phyloP scores from a whole-genome alignment of 2,888 invertebrate genomes.

The Calameuta pallipes region DNA sequence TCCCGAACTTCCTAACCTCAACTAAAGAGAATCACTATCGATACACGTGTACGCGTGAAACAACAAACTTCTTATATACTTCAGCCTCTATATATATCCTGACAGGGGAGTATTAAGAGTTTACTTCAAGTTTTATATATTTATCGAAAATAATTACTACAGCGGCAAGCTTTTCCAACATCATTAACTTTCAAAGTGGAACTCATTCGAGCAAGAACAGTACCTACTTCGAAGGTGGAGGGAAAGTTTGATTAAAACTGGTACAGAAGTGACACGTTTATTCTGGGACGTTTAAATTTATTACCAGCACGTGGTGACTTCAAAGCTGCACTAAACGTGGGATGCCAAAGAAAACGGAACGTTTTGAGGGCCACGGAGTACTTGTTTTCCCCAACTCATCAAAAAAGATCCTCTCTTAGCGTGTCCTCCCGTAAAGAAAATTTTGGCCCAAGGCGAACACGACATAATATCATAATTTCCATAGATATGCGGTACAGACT shows the following conservation, averaged over 20 bases:
- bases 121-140: neutral
- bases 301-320: constrained; percentile 5
- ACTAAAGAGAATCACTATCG: neutral
- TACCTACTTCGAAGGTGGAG: neutral
- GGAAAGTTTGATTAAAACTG: constrained; percentile 2
- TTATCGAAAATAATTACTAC: neutral
- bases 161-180: neutral
- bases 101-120: neutral
- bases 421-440: neutral
- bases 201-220: neutral
- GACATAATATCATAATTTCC: neutral
- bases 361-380: neutral
- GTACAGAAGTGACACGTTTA: neutral
- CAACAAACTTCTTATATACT: neutral
- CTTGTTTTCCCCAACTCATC: neutral
- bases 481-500: neutral
- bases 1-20: neutral
- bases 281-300: constrained; percentile 5
- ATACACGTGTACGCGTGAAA: neutral
- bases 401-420: neutral
- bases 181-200: neutral
- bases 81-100: neutral
- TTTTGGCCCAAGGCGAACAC: neutral
- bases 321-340: neutral
- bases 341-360: constrained; percentile 1